Evolutionary conservation across 2,888 invertebrate genomes (phyloP), one percentile per base, ranked within the genome.

Genomic region (Leptopilina myrica): DNA sequence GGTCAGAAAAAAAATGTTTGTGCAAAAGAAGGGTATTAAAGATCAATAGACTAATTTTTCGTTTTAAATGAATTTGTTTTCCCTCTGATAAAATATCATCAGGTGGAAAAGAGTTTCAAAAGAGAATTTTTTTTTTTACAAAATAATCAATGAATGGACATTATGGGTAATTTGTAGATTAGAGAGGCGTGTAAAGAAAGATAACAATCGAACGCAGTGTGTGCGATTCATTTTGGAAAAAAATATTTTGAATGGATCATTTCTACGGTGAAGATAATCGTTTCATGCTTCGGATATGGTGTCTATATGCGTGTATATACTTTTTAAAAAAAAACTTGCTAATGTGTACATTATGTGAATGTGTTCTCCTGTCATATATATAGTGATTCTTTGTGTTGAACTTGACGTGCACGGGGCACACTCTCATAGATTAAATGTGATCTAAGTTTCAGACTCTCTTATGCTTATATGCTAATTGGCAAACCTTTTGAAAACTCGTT

Each of bases 381-480:
- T 20, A 20, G 33, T 73, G 73, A 33, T 73, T 73, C 73, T 73
- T 73, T 73, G 69, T 73, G 53, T 73, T 53, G 53, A 73, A 73
- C 15, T 73, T 73, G 73, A 73, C 73, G 73, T 26, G 73, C 26
- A 73, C 73, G 33, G 56, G 56, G 73, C 69, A 73, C 69, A 53
- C 69, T 73, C 69, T 73, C 33, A 53, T 73, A 73, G 69, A 73
- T 73, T 73, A 73, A 53, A 69, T 69, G 53, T 53, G 53, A 73
- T 73, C 69, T 73, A 73, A 73, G 69, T 73, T 53, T 69, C 69
- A 69, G 69, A 53, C 69, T 73, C 69, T 49, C 33, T 49, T 53
- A 20, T 20, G 79, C 83, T 85, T 84, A 85, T 89, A 89, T 89
- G 88, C 85, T 88, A 89, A 89, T 89, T 88, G 80, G 69, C 76